These are phyloP conservation scores for Chaetura pelagica DNA, from an alignment of 2,113 vertebrate species.

Conservation along the genomic window DNA sequence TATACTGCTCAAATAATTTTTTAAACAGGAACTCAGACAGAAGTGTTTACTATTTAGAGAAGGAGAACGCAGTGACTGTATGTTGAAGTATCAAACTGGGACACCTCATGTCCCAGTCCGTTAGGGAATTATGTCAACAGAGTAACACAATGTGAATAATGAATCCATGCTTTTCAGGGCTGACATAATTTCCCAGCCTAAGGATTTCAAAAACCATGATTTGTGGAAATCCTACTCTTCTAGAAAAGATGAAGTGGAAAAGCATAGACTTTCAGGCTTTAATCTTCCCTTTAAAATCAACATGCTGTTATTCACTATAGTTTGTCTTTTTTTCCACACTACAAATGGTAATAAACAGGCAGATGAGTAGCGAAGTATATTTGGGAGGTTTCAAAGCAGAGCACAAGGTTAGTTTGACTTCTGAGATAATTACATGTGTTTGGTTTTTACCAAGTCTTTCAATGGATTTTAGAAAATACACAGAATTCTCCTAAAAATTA, in stretches of 20 bases:
- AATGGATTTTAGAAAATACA: neutral
- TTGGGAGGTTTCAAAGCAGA: neutral
- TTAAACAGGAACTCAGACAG: neutral
- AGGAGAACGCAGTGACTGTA: neutral
- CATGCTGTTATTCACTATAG: neutral
- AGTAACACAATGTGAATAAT: constrained; percentile 41
- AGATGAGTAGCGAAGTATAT: neutral
- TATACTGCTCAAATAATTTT: neutral
- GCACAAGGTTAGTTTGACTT: neutral
- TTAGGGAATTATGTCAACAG: constrained; percentile 62
- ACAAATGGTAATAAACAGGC: neutral
- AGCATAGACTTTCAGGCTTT: neutral
- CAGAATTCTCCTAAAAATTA: neutral
- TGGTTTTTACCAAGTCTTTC: neutral
- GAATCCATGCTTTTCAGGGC: constrained; percentile 41
- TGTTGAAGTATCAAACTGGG: constrained; percentile 41
- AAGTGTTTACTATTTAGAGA: constrained; percentile 15
- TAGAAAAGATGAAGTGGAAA: neutral
- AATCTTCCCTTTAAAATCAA: neutral
- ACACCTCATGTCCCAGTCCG: constrained; percentile 41
- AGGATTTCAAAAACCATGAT: constrained; percentile 9
- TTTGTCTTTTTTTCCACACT: neutral
- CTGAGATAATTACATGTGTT: neutral
- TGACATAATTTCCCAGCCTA: constrained; percentile 42
- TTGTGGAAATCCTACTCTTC: constrained; percentile 13